These are phyloP conservation scores for Heliconius himera DNA, from an alignment of 1,140 invertebrate genomes.

Conservation along the genomic window DNA sequence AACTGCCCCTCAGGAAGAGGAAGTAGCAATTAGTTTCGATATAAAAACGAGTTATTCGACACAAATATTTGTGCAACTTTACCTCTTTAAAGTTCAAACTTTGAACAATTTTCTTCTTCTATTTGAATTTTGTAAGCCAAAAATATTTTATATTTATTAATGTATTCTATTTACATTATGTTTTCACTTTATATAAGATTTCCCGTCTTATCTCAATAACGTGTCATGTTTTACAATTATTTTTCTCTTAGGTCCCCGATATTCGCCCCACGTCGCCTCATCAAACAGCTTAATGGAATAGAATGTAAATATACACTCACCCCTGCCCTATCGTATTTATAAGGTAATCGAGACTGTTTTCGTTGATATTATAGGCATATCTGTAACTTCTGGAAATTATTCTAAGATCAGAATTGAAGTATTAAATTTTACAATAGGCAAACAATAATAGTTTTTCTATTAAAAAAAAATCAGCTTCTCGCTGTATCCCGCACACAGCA, in stretches of 20 bases:
- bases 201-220: conserved; percentile 28
- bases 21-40: not conserved
- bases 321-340: conserved; percentile 19
- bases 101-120: not conserved
- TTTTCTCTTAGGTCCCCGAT: conserved; percentile 29
- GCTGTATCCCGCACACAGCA: no score
- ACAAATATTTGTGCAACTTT: not conserved
- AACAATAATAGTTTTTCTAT: no score
- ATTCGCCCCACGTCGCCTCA: conserved; percentile 37
- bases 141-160: not conserved
- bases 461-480: no score
- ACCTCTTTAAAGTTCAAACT: not conserved
- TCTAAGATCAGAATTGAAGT: no score
- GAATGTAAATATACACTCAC: conserved; percentile 43
- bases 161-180: not conserved
- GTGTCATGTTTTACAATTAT: conserved; percentile 39
- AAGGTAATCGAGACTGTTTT: conserved; percentile 6
- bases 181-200: conserved; percentile 9
- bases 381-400: no score
- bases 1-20: not conserved
- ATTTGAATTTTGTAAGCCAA: not conserved
- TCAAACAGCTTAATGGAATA: conserved; percentile 45
- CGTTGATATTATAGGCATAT: not conserved
- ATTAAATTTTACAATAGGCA: no score
- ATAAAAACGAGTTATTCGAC: not conserved